phyloP scores from a whole-genome alignment of 2,113 vertebrate species.

The Catharus fuscescens region DNA sequence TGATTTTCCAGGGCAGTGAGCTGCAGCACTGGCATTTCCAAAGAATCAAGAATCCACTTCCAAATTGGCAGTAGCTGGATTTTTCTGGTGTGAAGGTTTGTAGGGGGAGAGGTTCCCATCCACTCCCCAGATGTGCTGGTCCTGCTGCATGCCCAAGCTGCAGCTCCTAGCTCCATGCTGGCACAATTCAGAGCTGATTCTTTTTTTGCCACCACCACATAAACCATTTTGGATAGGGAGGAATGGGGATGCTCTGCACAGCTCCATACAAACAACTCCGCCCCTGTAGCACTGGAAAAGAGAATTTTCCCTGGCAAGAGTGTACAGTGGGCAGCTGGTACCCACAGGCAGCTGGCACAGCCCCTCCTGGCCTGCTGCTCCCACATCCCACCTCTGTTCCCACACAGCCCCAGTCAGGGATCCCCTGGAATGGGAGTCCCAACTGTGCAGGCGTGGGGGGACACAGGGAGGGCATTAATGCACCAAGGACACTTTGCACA shows the following conservation, averaged over 20 bases:
- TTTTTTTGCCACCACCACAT: neutral
- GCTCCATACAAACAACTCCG: accelerated
- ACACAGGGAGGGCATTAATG: neutral
- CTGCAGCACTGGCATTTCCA: neutral
- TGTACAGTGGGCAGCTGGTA: no score
- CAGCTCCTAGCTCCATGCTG: neutral
- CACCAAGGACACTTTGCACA: neutral
- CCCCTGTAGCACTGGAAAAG: neutral
- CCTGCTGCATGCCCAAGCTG: neutral
- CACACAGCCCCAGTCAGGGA: neutral
- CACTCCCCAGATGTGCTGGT: neutral
- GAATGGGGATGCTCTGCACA: neutral
- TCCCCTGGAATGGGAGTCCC: accelerated
- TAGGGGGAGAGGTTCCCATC: accelerated
- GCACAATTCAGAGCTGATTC: neutral
- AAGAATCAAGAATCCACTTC: neutral
- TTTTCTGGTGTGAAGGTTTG: neutral
- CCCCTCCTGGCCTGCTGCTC: neutral
- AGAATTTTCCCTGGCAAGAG: neutral
- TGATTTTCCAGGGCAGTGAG: neutral
- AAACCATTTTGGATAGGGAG: neutral
- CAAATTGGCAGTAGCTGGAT: neutral
- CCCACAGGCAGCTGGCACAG: neutral
- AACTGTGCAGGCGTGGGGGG: accelerated
- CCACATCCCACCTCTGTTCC: neutral